These are phyloP conservation scores for Eumacrocentrus americanus DNA, from an alignment of 2,888 invertebrate genomes.

Conservation along the genomic window DNA sequence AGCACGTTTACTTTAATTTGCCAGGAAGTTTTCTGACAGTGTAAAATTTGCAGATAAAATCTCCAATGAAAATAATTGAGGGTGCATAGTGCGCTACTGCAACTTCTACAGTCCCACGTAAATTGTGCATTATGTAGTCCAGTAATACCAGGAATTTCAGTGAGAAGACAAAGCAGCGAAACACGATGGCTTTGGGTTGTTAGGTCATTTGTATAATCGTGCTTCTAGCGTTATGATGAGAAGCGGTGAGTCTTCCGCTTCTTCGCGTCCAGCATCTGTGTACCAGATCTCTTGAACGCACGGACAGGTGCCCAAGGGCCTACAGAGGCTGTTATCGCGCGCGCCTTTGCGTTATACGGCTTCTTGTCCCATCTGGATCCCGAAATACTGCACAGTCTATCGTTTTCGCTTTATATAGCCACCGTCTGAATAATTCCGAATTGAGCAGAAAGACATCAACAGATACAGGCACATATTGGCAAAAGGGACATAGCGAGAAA, in stretches of 20 bases:
- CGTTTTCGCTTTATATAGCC: neutral
- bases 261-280: constrained; percentile 48
- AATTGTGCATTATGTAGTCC: neutral
- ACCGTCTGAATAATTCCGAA: neutral
- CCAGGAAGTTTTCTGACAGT: neutral
- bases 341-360: constrained; percentile 40
- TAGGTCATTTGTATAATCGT: constrained; percentile 49
- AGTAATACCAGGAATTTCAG: neutral
- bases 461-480: too few relatives aligned
- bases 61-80: neutral
- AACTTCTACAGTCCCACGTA: too few relatives aligned
- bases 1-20: neutral
- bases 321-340: constrained; percentile 49
- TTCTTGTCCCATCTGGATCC: constrained; percentile 45
- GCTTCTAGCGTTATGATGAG: constrained; percentile 31
- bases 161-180: neutral
- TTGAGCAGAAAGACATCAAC: neutral
- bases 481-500: too few relatives aligned
- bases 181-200: constrained; percentile 28
- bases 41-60: neutral
- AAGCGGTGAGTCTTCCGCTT: constrained; percentile 14
- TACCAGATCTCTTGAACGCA: constrained; percentile 36
- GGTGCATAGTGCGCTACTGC: too few relatives aligned
- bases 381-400: constrained; percentile 11
- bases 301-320: constrained; percentile 53